phyloP scores from a whole-genome alignment of 2,888 invertebrate genomes.

The Parnassius mnemosyne region DNA sequence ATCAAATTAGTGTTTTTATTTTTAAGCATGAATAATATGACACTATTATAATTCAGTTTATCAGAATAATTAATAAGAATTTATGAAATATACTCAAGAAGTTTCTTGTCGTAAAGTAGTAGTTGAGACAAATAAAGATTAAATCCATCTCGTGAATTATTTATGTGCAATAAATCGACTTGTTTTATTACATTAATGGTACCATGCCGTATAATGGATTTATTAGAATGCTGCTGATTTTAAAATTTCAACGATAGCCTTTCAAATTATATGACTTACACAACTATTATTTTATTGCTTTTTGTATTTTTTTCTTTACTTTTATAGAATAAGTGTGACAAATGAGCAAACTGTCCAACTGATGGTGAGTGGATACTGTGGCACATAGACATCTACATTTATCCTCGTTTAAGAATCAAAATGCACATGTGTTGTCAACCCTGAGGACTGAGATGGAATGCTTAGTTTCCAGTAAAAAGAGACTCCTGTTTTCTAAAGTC shows the following conservation, averaged over 20 bases:
- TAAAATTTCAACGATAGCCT: conserved; percentile 1
- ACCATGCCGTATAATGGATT: conserved; percentile 4
- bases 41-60: background rate
- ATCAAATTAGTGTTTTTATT: background rate
- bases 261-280: background rate
- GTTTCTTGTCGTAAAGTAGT: background rate
- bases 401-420: too few species aligned
- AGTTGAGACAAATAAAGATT: background rate
- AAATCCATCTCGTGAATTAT: conserved; percentile 2
- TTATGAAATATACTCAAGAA: conserved; percentile 2
- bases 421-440: too few species aligned
- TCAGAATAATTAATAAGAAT: conserved; percentile 2
- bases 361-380: too few species aligned
- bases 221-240: conserved; percentile 6
- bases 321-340: too few species aligned
- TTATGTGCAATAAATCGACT: conserved; percentile 11
- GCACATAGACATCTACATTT: too few species aligned
- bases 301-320: too few species aligned
- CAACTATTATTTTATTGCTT: too few species aligned
- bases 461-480: too few species aligned
- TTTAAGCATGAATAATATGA: background rate
- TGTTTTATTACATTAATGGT: conserved; percentile 8
- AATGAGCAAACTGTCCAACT: too few species aligned
- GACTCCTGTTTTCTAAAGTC: too few species aligned
- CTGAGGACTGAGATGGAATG: too few species aligned